These are phyloP conservation scores for Drosophila robusta DNA, from an alignment of 2,888 invertebrate genomes.

Conservation along the genomic window DNA sequence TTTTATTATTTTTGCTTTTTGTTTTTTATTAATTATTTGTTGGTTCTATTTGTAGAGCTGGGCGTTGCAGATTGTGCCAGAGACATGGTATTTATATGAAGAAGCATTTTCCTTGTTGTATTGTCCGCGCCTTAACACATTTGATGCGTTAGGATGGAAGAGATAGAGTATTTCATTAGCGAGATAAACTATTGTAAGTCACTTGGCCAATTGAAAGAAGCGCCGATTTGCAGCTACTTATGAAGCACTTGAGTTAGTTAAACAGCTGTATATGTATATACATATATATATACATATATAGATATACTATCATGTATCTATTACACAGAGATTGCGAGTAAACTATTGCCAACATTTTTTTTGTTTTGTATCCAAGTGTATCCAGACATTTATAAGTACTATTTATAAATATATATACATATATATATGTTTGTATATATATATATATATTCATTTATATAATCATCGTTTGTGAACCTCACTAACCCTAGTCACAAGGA, in stretches of 20 bases:
- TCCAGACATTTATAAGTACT: conserved; percentile 21
- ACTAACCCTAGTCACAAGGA: conserved; percentile 75
- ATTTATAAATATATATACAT: background rate
- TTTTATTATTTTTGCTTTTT: background rate
- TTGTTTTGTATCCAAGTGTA: conserved; percentile 12
- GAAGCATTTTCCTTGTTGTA: conserved; percentile 37
- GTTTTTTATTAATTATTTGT: background rate
- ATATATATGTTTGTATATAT: conserved; percentile 8
- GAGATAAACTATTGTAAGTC: conserved; percentile 60
- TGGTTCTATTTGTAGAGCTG: conserved; percentile 33
- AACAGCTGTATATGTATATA: conserved; percentile 17
- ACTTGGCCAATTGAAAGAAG: conserved; percentile 56
- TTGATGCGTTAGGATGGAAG: conserved; percentile 66
- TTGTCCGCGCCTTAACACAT: conserved; percentile 71
- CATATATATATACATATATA: conserved; percentile 17
- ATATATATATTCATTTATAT: no score
- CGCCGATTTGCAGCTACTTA: conserved; percentile 51
- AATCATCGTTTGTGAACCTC: conserved; percentile 45
- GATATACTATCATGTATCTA: conserved; percentile 16
- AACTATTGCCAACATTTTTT: conserved; percentile 3
- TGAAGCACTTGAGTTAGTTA: conserved; percentile 52
- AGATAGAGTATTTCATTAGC: conserved; percentile 15
- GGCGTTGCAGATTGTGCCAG: conserved; percentile 27
- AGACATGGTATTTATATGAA: conserved; percentile 12
- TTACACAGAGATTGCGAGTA: conserved; percentile 22